Conservation (phyloP, 2,888 invertebrate species). For the Acronicta aceris region DNA sequence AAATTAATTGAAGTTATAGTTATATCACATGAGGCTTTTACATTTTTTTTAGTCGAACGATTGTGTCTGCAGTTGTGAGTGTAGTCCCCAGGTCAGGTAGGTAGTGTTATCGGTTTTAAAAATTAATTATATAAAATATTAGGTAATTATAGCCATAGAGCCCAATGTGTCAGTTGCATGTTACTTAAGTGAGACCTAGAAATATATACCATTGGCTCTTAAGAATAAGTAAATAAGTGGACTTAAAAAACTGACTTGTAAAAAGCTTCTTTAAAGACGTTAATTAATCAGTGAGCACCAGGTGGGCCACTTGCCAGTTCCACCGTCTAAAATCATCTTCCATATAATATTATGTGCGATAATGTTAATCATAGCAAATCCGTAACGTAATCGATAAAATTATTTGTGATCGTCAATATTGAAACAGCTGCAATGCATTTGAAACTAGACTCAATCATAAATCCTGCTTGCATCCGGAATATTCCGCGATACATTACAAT, state of each 20-base stretch:
- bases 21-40: too few relatives aligned
- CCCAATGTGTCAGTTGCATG: too few relatives aligned
- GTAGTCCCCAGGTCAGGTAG: too few relatives aligned
- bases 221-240: too few relatives aligned
- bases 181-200: too few relatives aligned
- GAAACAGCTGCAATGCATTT: slow-evolving; percentile 9
- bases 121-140: too few relatives aligned
- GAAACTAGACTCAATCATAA: slow-evolving; percentile 3
- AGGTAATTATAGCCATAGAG: too few relatives aligned
- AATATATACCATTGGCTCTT: too few relatives aligned
- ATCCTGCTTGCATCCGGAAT: slow-evolving; percentile 1
- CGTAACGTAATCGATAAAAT: background rate
- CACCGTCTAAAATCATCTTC: background rate
- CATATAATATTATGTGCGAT: background rate
- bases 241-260: background rate
- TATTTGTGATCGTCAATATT: background rate
- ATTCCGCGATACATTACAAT: slow-evolving; percentile 4
- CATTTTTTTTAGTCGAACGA: too few relatives aligned
- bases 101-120: too few relatives aligned
- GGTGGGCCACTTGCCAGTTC: background rate
- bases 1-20: background rate
- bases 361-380: background rate
- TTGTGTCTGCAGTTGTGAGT: too few relatives aligned
- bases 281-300: background rate
- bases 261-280: background rate